Evolutionary conservation across 2,113 vertebrate species (phyloP), one percentile per base, ranked within the genome.

Genomic region (Ceyx melanurus): DNA sequence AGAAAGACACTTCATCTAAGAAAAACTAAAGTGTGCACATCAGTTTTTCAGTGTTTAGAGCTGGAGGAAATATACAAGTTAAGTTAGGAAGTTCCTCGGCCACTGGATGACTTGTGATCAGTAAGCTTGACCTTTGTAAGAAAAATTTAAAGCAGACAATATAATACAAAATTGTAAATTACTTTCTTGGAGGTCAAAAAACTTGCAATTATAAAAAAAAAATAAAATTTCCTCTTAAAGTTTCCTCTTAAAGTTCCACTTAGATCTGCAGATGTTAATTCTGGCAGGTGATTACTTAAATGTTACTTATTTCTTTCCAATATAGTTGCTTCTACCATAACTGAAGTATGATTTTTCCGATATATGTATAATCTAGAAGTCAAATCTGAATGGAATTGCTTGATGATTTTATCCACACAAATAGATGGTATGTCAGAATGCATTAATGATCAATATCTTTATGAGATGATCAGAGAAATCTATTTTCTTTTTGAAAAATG

Each of bases 381-480:
- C 48, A 78, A 88, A 86, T 91, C 33, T 78, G 66, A 96, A 82
- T 31, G 68, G 73, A 93, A 82, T 56, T 82, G 15, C 23, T 78
- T 94, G 56, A 90, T 81, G 42, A 57, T 72, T 95, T 96, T 95
- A 93, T 95, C 95, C 45, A 11, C 50, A 92, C 74, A 93, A 86
- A 12, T 62, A 92, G 86, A 64, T 25, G 3, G 56, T 72, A 11
- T 85, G 54, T 90, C 80, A 94, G 86, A 91, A 84, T 82, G 40
- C 33, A 66, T 92, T 94, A 77, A 93, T 9, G 20, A 94, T 81
- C 78, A 86, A 67, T 73, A 61, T n/a, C n/a, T 86, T 95, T 66
- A 85, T 56, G 71, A 90, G 81, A 96, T 94, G 45, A 46, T 83
- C 96, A 95, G 82, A 94, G 50, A 96, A 95, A 94, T 89, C 45